Base-by-base conservation (phyloP, 2,113 vertebrate species). In the Rattus rattus region DNA sequence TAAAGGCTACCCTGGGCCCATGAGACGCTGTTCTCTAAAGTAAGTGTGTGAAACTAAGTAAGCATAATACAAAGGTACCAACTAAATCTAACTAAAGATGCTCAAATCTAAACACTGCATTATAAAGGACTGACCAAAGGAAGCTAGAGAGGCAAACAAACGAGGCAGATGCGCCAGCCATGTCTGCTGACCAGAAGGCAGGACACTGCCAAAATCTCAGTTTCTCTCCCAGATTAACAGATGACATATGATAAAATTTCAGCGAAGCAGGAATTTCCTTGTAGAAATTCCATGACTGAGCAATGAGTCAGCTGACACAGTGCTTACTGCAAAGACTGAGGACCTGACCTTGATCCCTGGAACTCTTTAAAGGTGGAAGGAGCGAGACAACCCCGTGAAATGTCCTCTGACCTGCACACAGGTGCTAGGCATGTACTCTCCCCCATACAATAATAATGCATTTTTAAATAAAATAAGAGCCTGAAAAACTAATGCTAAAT, bases 71-170 rank as follows among this genome's bases (percentile, higher is more conserved):
- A 90, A 92, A 94, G 91, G 89, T 70, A 75, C 30, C 80, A 94
- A 83, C n/a, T 93, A 91, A 88, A 93, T 36, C n/a, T 95, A 93
- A 69, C 36, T 81, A 72, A 94, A 83, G 3, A 33, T 39, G 69
- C 5, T 3, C 39, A 88, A 43, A 94, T 67, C 2, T 95, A 12
- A 93, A 95, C 52, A 49, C 16, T 92, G 28, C 81, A 91, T 30
- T 88, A 73, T 0, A 91, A 90, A 80, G 79, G 4, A 47, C 22
- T 56, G 36, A 94, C 2, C 91, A 76, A 67, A 94, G n/a, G 84
- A 79, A 63, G 87, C 83, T 16, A 91, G 90, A 96, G 28, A 88
- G 92, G 79, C 77, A 94, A 61, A 77, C 59, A 10, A 54, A 94
- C 94, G 92, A 54, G 73, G 63, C 2, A 92, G 75, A 86, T 6